Evolutionary conservation across 2,113 vertebrate species (phyloP).

Genomic region (Catharus minimus): DNA sequence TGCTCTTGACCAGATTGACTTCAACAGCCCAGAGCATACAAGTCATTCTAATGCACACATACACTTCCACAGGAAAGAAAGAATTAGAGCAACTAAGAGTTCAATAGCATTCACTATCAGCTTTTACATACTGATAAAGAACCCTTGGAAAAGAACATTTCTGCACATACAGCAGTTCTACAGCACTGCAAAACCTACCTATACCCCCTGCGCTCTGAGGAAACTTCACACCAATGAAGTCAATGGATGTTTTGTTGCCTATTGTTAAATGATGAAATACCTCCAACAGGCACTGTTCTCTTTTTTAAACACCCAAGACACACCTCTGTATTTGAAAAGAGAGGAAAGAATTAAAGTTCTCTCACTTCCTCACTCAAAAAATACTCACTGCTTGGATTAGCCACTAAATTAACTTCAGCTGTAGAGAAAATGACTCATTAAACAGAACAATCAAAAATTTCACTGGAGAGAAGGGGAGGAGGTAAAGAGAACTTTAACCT

Average conservation of each 20-base stretch:
- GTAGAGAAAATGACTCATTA: slow-evolving; percentile 58
- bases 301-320: not conserved
- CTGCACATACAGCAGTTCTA: not conserved
- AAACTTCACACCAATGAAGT: not conserved
- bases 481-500: slow-evolving; percentile 44
- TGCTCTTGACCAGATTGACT: not conserved
- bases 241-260: not conserved
- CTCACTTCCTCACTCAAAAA: slow-evolving; percentile 32
- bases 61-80: not conserved
- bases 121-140: not conserved
- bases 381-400: slow-evolving; percentile 36
- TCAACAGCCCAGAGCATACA: not conserved
- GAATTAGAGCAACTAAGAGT: not conserved
- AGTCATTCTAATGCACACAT: not conserved
- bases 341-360: not conserved
- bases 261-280: not conserved
- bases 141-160: not conserved
- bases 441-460: slow-evolving; percentile 52
- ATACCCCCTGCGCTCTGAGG: not conserved
- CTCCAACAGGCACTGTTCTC: not conserved
- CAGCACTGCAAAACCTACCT: not conserved
- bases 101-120: not conserved
- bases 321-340: not conserved
- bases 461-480: slow-evolving; percentile 23
- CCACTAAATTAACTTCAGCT: slow-evolving; percentile 59